These are phyloP conservation scores for Coreius guichenoti DNA, from an alignment of 2,797 vertebrate species.

Conservation along the genomic window DNA sequence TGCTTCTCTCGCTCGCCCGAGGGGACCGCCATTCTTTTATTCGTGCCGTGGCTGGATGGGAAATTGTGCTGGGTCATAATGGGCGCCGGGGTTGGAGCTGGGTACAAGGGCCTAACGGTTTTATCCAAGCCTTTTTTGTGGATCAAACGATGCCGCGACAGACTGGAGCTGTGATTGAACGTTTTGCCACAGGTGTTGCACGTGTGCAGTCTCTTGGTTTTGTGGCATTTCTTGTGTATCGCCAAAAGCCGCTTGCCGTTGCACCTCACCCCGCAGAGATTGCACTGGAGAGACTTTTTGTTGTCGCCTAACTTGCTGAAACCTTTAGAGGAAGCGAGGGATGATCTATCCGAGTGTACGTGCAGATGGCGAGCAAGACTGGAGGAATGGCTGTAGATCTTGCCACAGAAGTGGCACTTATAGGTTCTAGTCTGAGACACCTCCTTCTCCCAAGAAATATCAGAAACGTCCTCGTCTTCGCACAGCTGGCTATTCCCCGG, in stretches of 20 bases:
- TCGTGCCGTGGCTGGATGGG: conserved; percentile 19
- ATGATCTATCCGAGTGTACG: conserved; percentile 47
- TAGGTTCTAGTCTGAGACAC: conserved; percentile 69
- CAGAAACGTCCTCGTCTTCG: conserved; percentile 57
- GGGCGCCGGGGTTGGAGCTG: conserved; percentile 49
- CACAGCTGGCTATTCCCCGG: conserved; percentile 68
- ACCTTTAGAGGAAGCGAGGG: conserved; percentile 46
- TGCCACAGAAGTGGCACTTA: conserved; percentile 79
- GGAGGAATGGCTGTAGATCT: conserved; percentile 82
- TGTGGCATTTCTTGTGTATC: conserved; percentile 78
- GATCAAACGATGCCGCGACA: conserved; percentile 79
- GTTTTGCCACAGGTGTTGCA: conserved; percentile 77
- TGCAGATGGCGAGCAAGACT: conserved; percentile 67
- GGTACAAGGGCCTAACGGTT: conserved; percentile 59
- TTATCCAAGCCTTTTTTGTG: conserved; percentile 78
- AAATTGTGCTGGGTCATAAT: conserved; percentile 66
- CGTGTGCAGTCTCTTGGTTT: conserved; percentile 76
- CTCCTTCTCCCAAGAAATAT: conserved; percentile 67
- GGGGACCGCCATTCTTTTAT: conserved; percentile 9
- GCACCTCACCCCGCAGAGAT: conserved; percentile 79
- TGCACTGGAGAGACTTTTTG: conserved; percentile 76
- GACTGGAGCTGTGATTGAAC: conserved; percentile 81
- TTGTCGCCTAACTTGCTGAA: conserved; percentile 45
- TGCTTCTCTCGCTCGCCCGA: conserved; percentile 70
- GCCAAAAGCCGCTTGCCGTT: conserved; percentile 81